Base-by-base conservation (phyloP, 2,113 vertebrate genomes). In the Campylomormyrus numenius region DNA sequence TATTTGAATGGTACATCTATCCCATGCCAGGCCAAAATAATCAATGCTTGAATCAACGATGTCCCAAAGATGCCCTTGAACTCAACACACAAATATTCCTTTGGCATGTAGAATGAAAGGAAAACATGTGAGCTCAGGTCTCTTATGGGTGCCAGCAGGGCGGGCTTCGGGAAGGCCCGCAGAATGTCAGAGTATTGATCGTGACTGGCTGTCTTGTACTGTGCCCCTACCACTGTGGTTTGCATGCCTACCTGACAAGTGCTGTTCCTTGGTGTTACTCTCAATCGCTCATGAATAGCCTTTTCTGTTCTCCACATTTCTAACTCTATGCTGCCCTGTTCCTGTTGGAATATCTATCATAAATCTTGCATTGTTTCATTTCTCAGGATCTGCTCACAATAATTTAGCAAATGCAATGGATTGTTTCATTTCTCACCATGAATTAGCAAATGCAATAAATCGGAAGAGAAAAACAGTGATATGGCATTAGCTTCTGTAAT, bases 121-220 rank as follows among this genome's bases (percentile, higher is more conserved):
- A 42, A 39, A 80, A 80, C 74, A 80, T 80, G 27, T 70, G 74
- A 42, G 74, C 74, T 80, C 74, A 80, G 74, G 74, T 80, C 74
- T 80, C 74, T 13, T 42, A 39, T 42, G 74, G 62, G 35, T 80
- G 35, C 74, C 74, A 39, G 70, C 70, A 77, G 70, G 70, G 31
- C 70, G 31, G 74, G 35, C 13, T 80, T 39, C 0, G 3, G 27
- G 4, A 50, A 4, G 24, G 48, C 24, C 48, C 9, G 9, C 84
- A 6, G 84, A 21, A 48, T 86, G 45, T 86, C 46, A 80, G 74
- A 50, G 46, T 86, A 48, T 86, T 50, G 84, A 86, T 86, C 24
- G 24, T 50, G 84, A 48, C 84, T 49, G 24, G 84, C 84, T 86
- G 84, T 24, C 48, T 50, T 50, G 45, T 8, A 27, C 84, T 13